A percentile compares a stretch with the other conserved stretches of the same genome.
Evolutionary conservation across 2,113 vertebrate species (phyloP).

Genomic region (Bubo blakistoni): DNA sequence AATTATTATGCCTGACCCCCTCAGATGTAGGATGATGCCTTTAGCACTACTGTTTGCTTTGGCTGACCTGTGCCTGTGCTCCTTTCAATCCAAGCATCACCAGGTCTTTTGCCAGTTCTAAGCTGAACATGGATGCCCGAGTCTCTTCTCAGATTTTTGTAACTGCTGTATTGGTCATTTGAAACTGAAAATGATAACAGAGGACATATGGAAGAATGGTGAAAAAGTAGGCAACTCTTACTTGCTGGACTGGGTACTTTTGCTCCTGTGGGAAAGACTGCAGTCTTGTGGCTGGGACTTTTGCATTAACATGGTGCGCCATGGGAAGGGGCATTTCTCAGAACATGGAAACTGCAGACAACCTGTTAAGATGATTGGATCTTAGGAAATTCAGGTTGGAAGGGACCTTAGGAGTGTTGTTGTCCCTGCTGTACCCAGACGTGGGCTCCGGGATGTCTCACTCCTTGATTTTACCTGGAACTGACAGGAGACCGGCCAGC

Average conservation of each 20-base stretch:
- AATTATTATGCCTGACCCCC: neutral
- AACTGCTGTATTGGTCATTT: neutral
- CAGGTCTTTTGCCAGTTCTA: neutral
- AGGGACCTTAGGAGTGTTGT: neutral
- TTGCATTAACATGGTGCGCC: neutral
- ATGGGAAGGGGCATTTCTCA: neutral
- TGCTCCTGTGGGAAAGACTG: neutral
- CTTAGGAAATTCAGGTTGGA: neutral
- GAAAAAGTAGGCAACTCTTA: neutral
- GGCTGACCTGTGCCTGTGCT: neutral
- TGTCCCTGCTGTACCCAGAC: neutral
- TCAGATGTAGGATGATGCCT: neutral
- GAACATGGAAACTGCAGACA: neutral
- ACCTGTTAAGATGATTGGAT: neutral
- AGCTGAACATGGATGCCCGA: neutral
- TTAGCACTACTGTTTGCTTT: neutral
- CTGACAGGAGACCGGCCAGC: fast-evolving
- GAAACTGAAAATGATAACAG: neutral
- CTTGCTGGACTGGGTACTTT: neutral
- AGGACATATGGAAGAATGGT: neutral
- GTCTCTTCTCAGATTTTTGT: neutral
- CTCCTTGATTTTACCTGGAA: neutral
- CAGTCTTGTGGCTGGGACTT: neutral
- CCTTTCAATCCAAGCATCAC: neutral
- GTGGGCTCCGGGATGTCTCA: neutral